Evolutionary conservation across 23 tunicate genomes (phyloP), one percentile per base, ranked within the genome.

Genomic region (Oikopleura albicans): DNA sequence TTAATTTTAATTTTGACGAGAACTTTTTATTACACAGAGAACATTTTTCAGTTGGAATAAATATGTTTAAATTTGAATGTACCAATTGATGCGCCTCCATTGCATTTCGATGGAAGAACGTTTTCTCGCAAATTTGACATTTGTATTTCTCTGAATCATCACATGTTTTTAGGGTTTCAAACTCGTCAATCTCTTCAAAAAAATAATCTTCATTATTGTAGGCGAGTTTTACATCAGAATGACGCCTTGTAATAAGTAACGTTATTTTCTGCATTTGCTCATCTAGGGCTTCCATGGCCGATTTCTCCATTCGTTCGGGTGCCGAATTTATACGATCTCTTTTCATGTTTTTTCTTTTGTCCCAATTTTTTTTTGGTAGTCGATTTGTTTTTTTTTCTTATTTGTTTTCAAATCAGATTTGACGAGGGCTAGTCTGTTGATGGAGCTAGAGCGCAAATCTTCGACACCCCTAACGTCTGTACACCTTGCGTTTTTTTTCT

Each of bases 101-200:
- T 2, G 79, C 79, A 16, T 29, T 71, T 71, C 31, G 28, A 29
- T 71, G 79, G 37, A 16, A 71, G 31, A 71, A 71, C 31, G 4
- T 71, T 29, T 71, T 71, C 4, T 71, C 79, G 31, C 79, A 71
- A 71, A 71, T 71, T 27, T 71, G 27, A n/a, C 79, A 71, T 12
- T 12, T 35, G 31, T 71, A 29, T 71, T 71, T 71, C 31, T 4
- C 79, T 29, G 79, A 2, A 16, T 71, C 34, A 12, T 71, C 59
- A 8, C 8, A 16, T 22, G 16, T 29, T 29, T 16, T 4, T 29
- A 71, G 4, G 2, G 2, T 29, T 29, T 16, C 37, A 71, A 71
- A 29, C 2, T 71, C 79, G 27, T 71, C 79, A 16, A 71, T 27
- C 4, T 71, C 31, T 12, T 16, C 79, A 12, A 29, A 49, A 22